phyloP scores from a whole-genome alignment of 2,797 vertebrate species.

The Alauda arvensis region DNA sequence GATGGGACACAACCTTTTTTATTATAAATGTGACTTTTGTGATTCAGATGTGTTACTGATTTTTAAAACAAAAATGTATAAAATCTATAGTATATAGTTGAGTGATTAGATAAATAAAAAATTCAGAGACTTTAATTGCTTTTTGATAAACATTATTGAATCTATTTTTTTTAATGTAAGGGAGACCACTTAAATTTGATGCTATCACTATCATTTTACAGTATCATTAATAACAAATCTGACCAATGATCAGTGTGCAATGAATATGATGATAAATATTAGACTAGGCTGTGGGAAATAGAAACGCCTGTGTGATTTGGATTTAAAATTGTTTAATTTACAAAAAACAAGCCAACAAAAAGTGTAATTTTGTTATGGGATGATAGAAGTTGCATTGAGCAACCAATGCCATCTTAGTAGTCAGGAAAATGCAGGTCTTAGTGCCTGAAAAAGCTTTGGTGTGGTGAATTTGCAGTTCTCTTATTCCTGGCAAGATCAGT shows the following conservation, averaged over 20 bases:
- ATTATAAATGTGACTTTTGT: no score
- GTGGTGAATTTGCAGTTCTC: neutral
- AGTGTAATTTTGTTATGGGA: neutral
- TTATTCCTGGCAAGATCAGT: neutral
- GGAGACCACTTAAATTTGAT: neutral
- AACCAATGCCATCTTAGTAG: neutral
- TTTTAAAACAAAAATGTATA: neutral
- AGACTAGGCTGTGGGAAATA: neutral
- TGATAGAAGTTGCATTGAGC: neutral
- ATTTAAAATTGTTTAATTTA: neutral
- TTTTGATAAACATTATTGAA: neutral
- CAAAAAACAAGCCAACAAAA: neutral
- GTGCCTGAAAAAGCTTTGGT: neutral
- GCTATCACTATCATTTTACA: neutral
- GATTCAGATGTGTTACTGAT: neutral
- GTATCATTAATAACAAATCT: neutral
- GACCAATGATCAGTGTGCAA: neutral
- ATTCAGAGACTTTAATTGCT: neutral
- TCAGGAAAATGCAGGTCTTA: neutral
- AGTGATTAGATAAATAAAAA: neutral
- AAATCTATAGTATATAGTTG: neutral
- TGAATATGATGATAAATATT: neutral
- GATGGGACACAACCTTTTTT: neutral
- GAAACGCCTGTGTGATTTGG: neutral
- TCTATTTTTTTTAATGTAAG: neutral